Evolutionary conservation across 2,888 invertebrate genomes (phyloP), one percentile per base, ranked within the genome.

Genomic region (Hyposoter didymator): DNA sequence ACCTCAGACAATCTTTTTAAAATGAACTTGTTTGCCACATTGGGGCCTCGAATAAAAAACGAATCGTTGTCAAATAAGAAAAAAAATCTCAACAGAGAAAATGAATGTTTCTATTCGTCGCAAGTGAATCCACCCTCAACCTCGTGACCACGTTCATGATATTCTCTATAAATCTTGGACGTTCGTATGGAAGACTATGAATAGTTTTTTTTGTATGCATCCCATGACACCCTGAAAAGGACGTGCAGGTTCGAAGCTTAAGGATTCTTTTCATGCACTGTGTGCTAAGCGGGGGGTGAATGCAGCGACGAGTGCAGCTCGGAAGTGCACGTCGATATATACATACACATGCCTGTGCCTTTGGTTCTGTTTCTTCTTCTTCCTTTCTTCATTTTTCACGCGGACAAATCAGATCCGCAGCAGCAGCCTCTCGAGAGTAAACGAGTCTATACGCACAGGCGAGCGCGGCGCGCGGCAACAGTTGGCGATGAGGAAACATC

Each of bases 401-500:
- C 88, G 85, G 87, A 88, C 89, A 92, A 92, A 92, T 92, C 92
- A 91, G 91, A 91, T 91, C 90, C 89, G 75, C 87, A 87, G 87
- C 87, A 87, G 87, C 88, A 88, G 88, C 74, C 85, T 90, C 81
- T 78, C 81, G 67, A 67, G 80, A 74, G 80, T 66, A 55, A 67
- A 73, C 43, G 55, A 59, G 72, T 52, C 55, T 66, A 69, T 47
- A 76, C 67, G 64, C 86, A 70, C 84, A 35, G 35, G 35, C 35
- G 35, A 35, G 35, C 35, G 32, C 4, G 32, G 32, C 32, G 35
- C 88, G 88, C 89, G 90, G 91, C 93, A 93, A 93, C 93, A 93
- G 93, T 93, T 93, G 92, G 92, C 90, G 91, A 90, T 89, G 90
- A 92, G 90, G 90, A 92, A 93, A 93, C 93, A 93, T 93, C 93